phyloP scores from a whole-genome alignment of 2,797 vertebrate species.

The Cottoperca gobio region DNA sequence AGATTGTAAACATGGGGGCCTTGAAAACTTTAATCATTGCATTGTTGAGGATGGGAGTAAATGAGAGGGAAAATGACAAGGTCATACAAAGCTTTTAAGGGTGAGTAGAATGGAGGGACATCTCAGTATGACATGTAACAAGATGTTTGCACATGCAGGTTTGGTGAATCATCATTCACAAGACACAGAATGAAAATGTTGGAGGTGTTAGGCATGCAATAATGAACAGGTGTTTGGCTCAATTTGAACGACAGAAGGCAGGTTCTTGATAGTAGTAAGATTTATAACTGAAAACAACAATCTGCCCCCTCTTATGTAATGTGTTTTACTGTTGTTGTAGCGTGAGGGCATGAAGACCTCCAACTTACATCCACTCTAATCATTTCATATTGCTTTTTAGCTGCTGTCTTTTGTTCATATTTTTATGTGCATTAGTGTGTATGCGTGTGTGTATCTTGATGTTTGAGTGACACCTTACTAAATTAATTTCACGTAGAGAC shows the following conservation, averaged over 20 bases:
- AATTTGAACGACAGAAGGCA: not conserved
- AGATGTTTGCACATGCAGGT: slow-evolving; percentile 31
- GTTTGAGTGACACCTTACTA: slow-evolving; percentile 46
- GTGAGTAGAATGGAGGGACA: slow-evolving; percentile 6
- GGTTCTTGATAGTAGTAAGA: slow-evolving; percentile 22
- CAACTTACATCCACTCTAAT: not conserved
- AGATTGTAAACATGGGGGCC: slow-evolving; percentile 13
- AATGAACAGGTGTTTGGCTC: slow-evolving; percentile 24
- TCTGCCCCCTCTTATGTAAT: not conserved
- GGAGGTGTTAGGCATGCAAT: slow-evolving; percentile 23
- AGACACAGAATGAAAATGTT: slow-evolving; percentile 11
- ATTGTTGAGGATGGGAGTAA: slow-evolving; percentile 18
- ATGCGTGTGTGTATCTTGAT: slow-evolving; percentile 16
- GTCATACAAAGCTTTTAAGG: slow-evolving; percentile 35
- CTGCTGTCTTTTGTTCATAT: not conserved
- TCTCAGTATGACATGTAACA: slow-evolving; percentile 13
- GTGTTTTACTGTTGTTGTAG: not conserved
- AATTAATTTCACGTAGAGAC: slow-evolving; percentile 41
- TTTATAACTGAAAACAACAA: not conserved
- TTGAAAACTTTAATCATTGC: slow-evolving; percentile 39
- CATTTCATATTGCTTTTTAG: slow-evolving; percentile 2
- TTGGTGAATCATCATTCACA: slow-evolving; percentile 23
- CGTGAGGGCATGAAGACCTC: slow-evolving; percentile 3
- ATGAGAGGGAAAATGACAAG: slow-evolving; percentile 43
- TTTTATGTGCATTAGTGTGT: slow-evolving; percentile 2